Evolutionary conservation across 2,113 vertebrate species (phyloP).

Genomic region (Hyla sarda): DNA sequence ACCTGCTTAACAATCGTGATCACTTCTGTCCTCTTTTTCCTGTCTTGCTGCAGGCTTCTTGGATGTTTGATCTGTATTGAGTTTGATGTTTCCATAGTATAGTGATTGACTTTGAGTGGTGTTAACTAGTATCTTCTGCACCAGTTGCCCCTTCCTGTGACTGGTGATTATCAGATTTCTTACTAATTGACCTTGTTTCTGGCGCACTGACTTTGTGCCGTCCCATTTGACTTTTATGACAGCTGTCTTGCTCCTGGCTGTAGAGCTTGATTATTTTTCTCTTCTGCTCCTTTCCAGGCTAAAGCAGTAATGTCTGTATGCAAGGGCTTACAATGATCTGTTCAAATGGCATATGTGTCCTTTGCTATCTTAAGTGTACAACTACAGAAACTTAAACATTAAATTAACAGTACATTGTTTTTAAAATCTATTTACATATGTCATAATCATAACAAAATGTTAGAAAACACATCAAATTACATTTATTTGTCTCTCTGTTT

Average conservation of each 20-base stretch:
- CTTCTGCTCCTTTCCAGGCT: slow-evolving; percentile 37
- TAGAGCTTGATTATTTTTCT: slow-evolving; percentile 56
- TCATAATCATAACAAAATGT: too few species aligned
- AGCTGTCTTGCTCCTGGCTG: slow-evolving; percentile 58
- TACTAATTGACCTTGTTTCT: slow-evolving; percentile 60
- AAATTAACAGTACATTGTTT: too few species aligned
- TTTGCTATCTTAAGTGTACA: background rate
- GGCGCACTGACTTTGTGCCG: slow-evolving; percentile 56
- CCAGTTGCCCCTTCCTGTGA: slow-evolving; percentile 48
- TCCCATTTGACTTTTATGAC: slow-evolving; percentile 59
- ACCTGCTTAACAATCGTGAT: slow-evolving; percentile 51
- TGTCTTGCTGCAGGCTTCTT: slow-evolving; percentile 54
- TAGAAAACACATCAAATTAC: too few species aligned
- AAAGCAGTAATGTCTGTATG: slow-evolving; percentile 42
- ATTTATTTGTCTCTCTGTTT: too few species aligned
- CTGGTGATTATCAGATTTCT: slow-evolving; percentile 58
- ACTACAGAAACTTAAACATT: background rate
- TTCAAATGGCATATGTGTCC: slow-evolving; percentile 18
- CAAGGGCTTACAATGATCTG: slow-evolving; percentile 29
- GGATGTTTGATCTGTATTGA: slow-evolving; percentile 59
- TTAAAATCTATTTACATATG: too few species aligned
- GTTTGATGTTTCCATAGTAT: slow-evolving; percentile 57
- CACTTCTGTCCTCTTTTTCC: slow-evolving; percentile 50
- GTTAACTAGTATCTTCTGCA: slow-evolving; percentile 58
- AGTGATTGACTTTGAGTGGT: slow-evolving; percentile 60